Evolutionary conservation across 2,888 invertebrate genomes (phyloP).

Genomic region (Agrochola circellaris): DNA sequence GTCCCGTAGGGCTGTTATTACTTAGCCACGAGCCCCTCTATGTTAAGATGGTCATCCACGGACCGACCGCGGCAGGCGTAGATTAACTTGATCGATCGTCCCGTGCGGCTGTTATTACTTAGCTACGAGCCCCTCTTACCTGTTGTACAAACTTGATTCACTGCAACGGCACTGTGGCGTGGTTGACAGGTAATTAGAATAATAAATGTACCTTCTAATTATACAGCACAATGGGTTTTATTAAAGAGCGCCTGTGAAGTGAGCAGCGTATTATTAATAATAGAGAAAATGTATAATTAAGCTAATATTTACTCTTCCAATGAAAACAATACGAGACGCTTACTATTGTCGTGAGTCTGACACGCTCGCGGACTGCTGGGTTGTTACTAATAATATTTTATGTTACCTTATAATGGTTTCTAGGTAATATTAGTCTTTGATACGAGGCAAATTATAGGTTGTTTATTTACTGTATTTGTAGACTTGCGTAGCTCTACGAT

Average conservation of each 20-base stretch:
- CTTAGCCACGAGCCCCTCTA: too few species aligned
- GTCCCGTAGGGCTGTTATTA: too few species aligned
- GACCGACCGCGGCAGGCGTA: too few species aligned
- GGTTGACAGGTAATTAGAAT: constrained; percentile 67
- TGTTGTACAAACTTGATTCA: constrained; percentile 30
- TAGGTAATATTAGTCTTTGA: constrained; percentile 10
- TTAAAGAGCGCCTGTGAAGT: constrained; percentile 64
- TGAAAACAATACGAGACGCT: constrained; percentile 38
- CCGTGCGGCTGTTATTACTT: too few species aligned
- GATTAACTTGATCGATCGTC: too few species aligned
- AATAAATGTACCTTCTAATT: constrained; percentile 69
- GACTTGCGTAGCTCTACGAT: background rate
- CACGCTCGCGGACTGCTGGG: constrained; percentile 1
- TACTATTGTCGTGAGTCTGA: constrained; percentile 23
- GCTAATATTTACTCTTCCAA: constrained; percentile 53
- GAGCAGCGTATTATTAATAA: constrained; percentile 61
- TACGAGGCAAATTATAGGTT: constrained; percentile 1
- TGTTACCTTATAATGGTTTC: constrained; percentile 16
- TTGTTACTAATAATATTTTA: constrained; percentile 36
- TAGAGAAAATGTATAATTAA: constrained; percentile 60
- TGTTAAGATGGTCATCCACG: too few species aligned
- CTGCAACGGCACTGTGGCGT: constrained; percentile 51
- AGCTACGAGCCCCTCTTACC: too few species aligned
- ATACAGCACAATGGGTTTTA: constrained; percentile 67
- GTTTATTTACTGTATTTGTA: background rate